A percentile compares a stretch with the other conserved stretches of the same genome.
phyloP scores from a whole-genome alignment of 2,113 vertebrate genomes.

The Aramus guarauna region DNA sequence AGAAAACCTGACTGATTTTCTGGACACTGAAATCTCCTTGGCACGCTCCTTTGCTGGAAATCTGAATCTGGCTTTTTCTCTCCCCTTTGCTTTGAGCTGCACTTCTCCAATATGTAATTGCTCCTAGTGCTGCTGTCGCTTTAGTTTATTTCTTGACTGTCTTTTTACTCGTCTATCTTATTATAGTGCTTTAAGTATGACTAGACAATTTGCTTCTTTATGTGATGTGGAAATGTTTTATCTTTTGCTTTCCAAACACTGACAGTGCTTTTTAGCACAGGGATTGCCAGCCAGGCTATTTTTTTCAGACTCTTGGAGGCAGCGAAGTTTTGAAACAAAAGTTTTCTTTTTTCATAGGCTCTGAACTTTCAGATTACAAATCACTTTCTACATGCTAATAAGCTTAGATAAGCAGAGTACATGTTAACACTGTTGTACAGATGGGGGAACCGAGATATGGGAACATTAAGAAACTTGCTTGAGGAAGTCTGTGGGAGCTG shows the following conservation, averaged over 20 bases:
- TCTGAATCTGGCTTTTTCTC: background rate
- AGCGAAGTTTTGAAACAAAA: background rate
- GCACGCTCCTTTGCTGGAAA: background rate
- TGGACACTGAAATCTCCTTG: background rate
- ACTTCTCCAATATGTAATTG: background rate
- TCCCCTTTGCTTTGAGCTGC: slow-evolving; percentile 9
- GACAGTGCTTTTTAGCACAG: background rate
- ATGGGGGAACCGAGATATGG: slow-evolving; percentile 8
- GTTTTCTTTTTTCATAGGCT: background rate
- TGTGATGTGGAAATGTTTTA: slow-evolving; percentile 30
- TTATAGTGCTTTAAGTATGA: slow-evolving; percentile 50
- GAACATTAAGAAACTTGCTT: slow-evolving; percentile 49
- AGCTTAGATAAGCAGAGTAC: slow-evolving; percentile 42
- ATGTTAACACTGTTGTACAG: slow-evolving; percentile 49
- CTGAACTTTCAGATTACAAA: slow-evolving; percentile 23
- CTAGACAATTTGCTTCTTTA: slow-evolving; percentile 54
- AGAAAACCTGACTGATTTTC: background rate
- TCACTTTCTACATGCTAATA: slow-evolving; percentile 23
- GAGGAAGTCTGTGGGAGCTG: slow-evolving; percentile 61
- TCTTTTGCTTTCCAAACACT: slow-evolving; percentile 38
- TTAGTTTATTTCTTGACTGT: slow-evolving; percentile 18
- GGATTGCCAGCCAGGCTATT: background rate
- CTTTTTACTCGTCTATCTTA: slow-evolving; percentile 28
- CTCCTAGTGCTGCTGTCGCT: background rate
- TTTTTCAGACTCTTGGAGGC: background rate